A percentile compares a stretch with the other conserved stretches of the same genome.
phyloP scores from a whole-genome alignment of 2,888 invertebrate species.

The Argyresthia albistria region DNA sequence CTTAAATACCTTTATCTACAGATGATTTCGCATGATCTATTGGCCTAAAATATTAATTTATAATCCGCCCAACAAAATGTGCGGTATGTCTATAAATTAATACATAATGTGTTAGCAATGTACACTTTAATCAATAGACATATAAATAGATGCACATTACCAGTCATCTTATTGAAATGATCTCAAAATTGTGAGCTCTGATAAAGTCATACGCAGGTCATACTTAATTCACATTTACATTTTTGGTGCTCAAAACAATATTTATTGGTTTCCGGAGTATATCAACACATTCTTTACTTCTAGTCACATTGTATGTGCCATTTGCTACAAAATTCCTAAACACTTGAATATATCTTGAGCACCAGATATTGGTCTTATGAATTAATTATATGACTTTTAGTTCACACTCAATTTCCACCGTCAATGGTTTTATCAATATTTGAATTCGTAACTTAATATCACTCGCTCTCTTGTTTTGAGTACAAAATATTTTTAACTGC shows the following conservation, averaged over 20 bases:
- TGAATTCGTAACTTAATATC: conserved; percentile 14
- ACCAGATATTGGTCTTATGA: neutral
- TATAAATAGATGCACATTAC: conserved; percentile 16
- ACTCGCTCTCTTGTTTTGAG: conserved; percentile 26
- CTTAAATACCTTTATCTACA: conserved; percentile 5
- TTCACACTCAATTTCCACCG: conserved; percentile 3
- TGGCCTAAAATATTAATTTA: conserved; percentile 12
- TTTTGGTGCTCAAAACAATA: conserved; percentile 1
- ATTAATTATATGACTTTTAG: conserved; percentile 2
- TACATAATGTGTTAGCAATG: conserved; percentile 4
- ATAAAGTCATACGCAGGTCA: conserved; percentile 41
- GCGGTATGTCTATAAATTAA: conserved; percentile 33
- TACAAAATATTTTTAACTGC: conserved; percentile 13
- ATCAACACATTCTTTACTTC: conserved; percentile 12
- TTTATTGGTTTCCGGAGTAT: neutral
- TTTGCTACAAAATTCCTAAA: conserved; percentile 13
- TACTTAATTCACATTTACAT: conserved; percentile 9
- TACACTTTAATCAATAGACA: conserved; percentile 9
- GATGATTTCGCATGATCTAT: conserved; percentile 1
- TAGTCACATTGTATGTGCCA: conserved; percentile 47
- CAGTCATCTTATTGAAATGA: conserved; percentile 47
- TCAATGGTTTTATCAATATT: conserved; percentile 13
- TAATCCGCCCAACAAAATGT: conserved; percentile 27
- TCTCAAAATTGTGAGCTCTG: conserved; percentile 60
- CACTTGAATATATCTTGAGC: neutral